phyloP scores from a whole-genome alignment of 2,888 invertebrate species.

The Sphaerophoria taeniata region DNA sequence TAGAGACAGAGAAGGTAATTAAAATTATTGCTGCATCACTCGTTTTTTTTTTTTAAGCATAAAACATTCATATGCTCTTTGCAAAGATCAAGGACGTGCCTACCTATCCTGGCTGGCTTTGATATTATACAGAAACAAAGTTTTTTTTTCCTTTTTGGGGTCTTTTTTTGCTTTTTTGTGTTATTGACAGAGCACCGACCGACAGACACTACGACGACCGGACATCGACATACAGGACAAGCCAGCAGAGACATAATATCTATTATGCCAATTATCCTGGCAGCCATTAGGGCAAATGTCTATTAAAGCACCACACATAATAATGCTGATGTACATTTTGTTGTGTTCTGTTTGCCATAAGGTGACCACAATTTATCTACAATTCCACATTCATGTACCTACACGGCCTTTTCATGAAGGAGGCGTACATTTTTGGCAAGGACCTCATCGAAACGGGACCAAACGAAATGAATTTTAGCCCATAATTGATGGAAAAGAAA shows the following conservation, averaged over 20 bases:
- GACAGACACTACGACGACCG: constrained; percentile 17
- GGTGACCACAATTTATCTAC: constrained; percentile 56
- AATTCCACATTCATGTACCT: constrained; percentile 4
- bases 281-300: constrained; percentile 63
- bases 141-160: constrained; percentile 8
- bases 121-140: background rate
- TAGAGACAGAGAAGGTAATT: constrained; percentile 59
- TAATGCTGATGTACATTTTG: constrained; percentile 20
- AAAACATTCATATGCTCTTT: constrained; percentile 48
- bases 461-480: constrained; percentile 5
- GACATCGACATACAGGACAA: no score
- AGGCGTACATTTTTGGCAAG: constrained; percentile 49
- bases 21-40: constrained; percentile 69
- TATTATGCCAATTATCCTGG: constrained; percentile 58
- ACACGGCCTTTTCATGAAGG: background rate
- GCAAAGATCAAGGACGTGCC: constrained; percentile 68
- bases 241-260: constrained; percentile 6
- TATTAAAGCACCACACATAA: constrained; percentile 23
- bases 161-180: background rate
- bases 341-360: constrained; percentile 48
- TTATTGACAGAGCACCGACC: constrained; percentile 10
- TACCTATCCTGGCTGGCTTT: constrained; percentile 8
- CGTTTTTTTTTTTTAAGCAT: constrained; percentile 39
- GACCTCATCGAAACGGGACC: background rate
- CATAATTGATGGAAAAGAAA: constrained; percentile 24